Base-by-base conservation (phyloP, 2,888 invertebrate species). In the Drosophila neonasuta region DNA sequence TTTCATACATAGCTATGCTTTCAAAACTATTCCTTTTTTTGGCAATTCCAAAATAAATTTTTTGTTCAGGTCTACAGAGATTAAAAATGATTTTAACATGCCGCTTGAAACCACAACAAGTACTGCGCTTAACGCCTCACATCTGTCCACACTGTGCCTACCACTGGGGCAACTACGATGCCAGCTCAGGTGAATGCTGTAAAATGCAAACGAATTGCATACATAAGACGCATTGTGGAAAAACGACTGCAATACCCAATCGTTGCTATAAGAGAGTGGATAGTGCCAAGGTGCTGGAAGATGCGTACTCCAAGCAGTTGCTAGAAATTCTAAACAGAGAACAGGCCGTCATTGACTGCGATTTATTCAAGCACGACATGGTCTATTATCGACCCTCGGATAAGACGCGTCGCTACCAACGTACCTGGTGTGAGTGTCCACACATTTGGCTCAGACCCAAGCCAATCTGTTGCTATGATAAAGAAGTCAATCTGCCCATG, bases 351-450 rank as follows among this genome's bases (percentile, higher is more conserved):
- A 5, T 1, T 0, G 24, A 61, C 0, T 82, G 83, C 17, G 17
- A 36, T 0, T 4, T 77, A 1, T 39, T 67, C 13, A 73, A 24
- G 7, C 51, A 66, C 10, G 86, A 80, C 17, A 0, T 2, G 2
- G 13, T n/a, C 20, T 20, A 29, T 5, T 77, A 77, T 41, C 13
- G 32, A 13, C 79, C 76, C 4, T 77, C 76, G n/a, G 41, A 77
- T 36, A 77, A 77, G 17, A 30, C 0, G 5, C 64, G 76, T 3
- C 64, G 52, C 0, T 79, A 64, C 45, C 79, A 77, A 15, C 71
- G 79, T 29, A 77, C 79, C 8, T 77, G 77, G 77, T 1, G 68
- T 1, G 71, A 75, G 7, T 77, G 77, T 20, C 77, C 80, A 0
- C 10, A 62, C 0, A 60, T 73, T 13, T 66, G 59, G 65, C 11